Evolutionary conservation across 2,113 vertebrate genomes (phyloP), one percentile per base, ranked within the genome.

Genomic region (Amphiprion percula): DNA sequence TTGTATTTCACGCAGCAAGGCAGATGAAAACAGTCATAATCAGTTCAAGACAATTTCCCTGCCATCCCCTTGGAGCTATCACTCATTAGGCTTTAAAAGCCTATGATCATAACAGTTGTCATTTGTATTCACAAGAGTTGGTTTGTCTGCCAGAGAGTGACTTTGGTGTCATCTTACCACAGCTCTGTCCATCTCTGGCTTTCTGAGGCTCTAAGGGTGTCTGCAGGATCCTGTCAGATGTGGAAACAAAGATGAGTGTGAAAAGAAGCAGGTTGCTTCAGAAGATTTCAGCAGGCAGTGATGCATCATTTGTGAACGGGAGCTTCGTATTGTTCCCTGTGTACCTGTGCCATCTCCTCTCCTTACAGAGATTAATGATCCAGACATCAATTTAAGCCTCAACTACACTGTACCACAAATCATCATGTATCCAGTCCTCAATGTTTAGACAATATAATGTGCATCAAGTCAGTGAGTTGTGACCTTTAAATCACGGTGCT

Each of bases 361-460:
- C 44, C 65, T 85, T 68, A 81, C 83, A 26, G 71, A 91, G 87
- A 91, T 88, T 66, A 86, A 89, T 91, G 70, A 56, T 41, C 80
- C 72, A 54, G 37, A 64, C 21, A 64, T 44, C 49, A 39, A 56
- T 78, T 69, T 54, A 49, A 47, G 19, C 28, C 46, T 52, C 4
- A 44, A 63, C 60, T 10, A 67, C 50, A 66, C 17, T 17, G 4
- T 46, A 6, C 30, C 58, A 76, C 58, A 84, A 71, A 76, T 52
- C 68, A 84, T 33, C 21, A 59, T 69, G 58, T 58, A 76, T 16
- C 62, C 37, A 55, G 73, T 77, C 56, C 58, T 64, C 75, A 69
- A 63, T 62, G 44, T 66, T 60, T 49, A 74, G 64, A 74, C 59
- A 65, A 59, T 59, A 54, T 30, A 64, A 41, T 67, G 49, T 53